Evolutionary conservation across 2,888 invertebrate genomes (phyloP).

Genomic region (Craniophora ligustri): DNA sequence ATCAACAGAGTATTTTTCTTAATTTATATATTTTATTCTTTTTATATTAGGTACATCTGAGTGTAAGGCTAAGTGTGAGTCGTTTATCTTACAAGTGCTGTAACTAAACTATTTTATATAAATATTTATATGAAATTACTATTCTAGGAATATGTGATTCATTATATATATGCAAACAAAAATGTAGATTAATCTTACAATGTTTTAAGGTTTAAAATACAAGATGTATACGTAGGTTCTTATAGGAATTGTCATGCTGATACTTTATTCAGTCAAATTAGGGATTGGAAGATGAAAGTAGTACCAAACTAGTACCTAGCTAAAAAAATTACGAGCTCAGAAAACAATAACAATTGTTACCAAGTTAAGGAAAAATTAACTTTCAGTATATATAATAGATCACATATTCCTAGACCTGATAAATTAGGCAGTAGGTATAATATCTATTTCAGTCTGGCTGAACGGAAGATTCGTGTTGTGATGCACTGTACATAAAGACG

Average conservation of each 20-base stretch:
- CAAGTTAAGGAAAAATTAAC: no score
- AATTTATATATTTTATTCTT: conserved; percentile 65
- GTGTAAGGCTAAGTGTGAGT: conserved; percentile 72
- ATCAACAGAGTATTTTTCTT: conserved; percentile 44
- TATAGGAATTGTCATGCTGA: no score
- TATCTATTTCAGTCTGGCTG: conserved; percentile 72
- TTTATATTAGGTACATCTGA: conserved; percentile 68
- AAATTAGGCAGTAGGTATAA: conserved; percentile 42
- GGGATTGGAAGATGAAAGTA: no score
- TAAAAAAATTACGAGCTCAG: no score
- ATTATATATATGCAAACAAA: neutral
- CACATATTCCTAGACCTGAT: conserved; percentile 60
- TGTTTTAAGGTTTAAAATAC: no score
- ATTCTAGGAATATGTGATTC: conserved; percentile 51
- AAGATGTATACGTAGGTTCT: no score
- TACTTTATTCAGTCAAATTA: no score
- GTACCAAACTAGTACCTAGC: no score
- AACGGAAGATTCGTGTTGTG: conserved; percentile 61
- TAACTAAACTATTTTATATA: conserved; percentile 35
- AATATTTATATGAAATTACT: conserved; percentile 15
- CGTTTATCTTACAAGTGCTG: conserved; percentile 68
- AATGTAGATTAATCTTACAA: no score
- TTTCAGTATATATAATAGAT: no score
- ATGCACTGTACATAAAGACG: conserved; percentile 15
- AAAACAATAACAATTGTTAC: no score